These are phyloP conservation scores for Nephrotoma guestfalica DNA, from an alignment of 2,888 invertebrate genomes.

Conservation along the genomic window DNA sequence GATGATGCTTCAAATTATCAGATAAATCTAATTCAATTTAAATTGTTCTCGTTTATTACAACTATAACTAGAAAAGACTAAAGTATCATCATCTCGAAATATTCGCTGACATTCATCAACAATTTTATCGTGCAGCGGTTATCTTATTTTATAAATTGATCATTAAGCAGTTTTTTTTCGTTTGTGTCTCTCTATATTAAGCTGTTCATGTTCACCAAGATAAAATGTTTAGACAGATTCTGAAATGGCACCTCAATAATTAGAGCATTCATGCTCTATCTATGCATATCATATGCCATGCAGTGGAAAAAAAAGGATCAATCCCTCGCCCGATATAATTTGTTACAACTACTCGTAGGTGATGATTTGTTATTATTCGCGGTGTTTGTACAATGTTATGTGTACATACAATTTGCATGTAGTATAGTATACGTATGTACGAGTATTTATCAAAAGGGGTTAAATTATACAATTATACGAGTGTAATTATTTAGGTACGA, in stretches of 20 bases:
- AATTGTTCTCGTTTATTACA: background rate
- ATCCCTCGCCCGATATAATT: background rate
- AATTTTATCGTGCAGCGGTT: background rate
- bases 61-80: background rate
- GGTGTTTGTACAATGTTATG: background rate
- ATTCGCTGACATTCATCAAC: background rate
- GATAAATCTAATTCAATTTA: background rate
- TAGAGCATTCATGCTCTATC: background rate
- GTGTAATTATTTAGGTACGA: background rate
- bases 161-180: background rate
- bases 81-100: background rate
- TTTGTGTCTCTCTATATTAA: background rate
- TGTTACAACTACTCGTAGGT: background rate
- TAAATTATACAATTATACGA: background rate
- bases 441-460: background rate
- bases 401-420: background rate
- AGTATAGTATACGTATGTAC: background rate
- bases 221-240: background rate
- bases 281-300: background rate
- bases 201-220: background rate
- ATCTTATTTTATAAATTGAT: background rate
- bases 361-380: background rate
- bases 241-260: background rate
- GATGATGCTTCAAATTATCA: background rate
- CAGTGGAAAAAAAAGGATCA: background rate